Evolutionary conservation across 2,113 vertebrate species (phyloP).

Genomic region (Taurulus bubalis): DNA sequence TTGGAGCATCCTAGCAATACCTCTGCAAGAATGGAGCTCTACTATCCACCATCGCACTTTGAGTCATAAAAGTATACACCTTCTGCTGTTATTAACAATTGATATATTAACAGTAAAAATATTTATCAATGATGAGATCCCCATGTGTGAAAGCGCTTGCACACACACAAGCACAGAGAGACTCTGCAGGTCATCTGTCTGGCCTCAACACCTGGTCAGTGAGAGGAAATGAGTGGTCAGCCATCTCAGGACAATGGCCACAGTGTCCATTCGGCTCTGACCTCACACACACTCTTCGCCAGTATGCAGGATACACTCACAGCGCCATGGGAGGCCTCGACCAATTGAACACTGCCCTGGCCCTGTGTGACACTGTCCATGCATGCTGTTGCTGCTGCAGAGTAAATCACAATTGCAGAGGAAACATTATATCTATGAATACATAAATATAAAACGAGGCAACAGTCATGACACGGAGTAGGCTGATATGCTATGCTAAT

Average conservation of each 20-base stretch:
- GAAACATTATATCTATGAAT: neutral
- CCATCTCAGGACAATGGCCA: slow-evolving; percentile 64
- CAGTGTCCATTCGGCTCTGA: slow-evolving; percentile 66
- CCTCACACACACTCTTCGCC: slow-evolving; percentile 60
- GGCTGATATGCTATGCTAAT: neutral
- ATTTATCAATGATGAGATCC: neutral
- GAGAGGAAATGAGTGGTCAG: slow-evolving; percentile 59
- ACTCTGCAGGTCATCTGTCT: slow-evolving; percentile 48
- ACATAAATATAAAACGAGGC: neutral
- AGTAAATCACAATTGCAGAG: neutral
- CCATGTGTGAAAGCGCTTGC: slow-evolving; percentile 16
- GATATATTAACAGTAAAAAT: neutral
- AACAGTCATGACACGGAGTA: slow-evolving; percentile 9
- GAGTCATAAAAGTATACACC: neutral
- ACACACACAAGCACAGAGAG: slow-evolving; percentile 5
- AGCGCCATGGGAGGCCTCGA: slow-evolving; percentile 45
- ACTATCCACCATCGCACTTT: neutral
- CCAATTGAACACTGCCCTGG: slow-evolving; percentile 30
- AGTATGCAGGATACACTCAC: slow-evolving; percentile 47
- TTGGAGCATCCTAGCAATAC: neutral
- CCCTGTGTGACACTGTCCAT: slow-evolving; percentile 77
- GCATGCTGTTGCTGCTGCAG: slow-evolving; percentile 72
- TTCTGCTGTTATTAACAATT: slow-evolving; percentile 1
- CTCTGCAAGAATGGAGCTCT: neutral
- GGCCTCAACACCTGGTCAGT: slow-evolving; percentile 59